Conservation (phyloP, 2,113 vertebrate genomes). For the Athene cunicularia region DNA sequence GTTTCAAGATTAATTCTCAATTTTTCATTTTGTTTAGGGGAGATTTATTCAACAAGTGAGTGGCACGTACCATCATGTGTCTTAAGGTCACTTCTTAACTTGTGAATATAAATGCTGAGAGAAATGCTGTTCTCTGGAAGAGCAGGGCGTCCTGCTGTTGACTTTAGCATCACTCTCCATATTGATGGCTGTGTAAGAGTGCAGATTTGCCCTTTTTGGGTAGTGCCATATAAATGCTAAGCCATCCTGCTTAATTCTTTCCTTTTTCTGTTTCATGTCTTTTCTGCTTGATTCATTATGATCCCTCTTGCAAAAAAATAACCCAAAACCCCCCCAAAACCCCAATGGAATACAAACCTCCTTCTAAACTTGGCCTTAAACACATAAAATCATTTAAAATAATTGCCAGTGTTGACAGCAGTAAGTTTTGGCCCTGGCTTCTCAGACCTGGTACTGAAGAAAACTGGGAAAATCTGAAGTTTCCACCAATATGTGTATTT, state of each 20-base stretch:
- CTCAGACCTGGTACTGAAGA: background rate
- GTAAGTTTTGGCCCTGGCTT: background rate
- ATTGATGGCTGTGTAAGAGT: background rate
- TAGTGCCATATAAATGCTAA: conserved; percentile 14
- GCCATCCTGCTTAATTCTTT: background rate
- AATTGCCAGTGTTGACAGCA: background rate
- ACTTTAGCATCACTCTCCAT: background rate
- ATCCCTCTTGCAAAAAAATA: background rate
- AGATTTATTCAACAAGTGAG: conserved; percentile 56
- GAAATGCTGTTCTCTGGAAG: conserved; percentile 20
- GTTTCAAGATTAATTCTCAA: conserved; percentile 44
- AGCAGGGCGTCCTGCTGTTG: conserved; percentile 33
- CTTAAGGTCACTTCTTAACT: conserved; percentile 45
- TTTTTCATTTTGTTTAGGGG: conserved; percentile 47
- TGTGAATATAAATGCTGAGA: conserved; percentile 45
- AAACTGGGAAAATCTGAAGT: background rate
- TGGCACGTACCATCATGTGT: background rate
- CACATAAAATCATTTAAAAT: background rate
- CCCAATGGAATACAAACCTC: background rate
- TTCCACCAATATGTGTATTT: background rate
- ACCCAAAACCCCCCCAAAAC: too few relatives aligned
- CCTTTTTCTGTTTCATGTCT: background rate
- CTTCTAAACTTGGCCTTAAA: background rate
- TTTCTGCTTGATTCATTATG: background rate
- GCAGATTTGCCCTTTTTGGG: conserved; percentile 28